Conservation (phyloP, 2,797 vertebrate genomes). For the Chanos chanos region DNA sequence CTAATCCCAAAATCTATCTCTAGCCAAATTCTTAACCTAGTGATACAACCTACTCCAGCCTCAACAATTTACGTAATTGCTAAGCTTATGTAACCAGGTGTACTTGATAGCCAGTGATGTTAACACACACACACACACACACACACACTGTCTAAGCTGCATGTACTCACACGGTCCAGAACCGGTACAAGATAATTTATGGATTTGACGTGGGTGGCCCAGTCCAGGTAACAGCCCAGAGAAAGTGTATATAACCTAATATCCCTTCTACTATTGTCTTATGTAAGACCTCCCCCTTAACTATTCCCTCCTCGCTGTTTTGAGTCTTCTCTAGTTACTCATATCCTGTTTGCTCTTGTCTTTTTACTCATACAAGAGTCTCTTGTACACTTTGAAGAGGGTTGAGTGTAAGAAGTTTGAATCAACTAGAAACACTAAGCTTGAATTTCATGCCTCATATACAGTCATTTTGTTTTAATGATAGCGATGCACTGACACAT, state of each 20-base stretch:
- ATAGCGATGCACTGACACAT: neutral
- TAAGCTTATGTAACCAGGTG: slow-evolving; percentile 13
- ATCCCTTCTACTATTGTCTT: slow-evolving; percentile 10
- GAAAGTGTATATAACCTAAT: slow-evolving; percentile 14
- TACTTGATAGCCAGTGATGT: neutral
- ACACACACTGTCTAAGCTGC: neutral
- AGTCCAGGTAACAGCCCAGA: slow-evolving; percentile 8
- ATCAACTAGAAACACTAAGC: slow-evolving; percentile 19
- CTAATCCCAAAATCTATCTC: slow-evolving; percentile 3
- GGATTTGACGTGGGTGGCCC: slow-evolving; percentile 2
- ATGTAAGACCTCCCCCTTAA: slow-evolving; percentile 13
- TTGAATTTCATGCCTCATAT: slow-evolving; percentile 16
- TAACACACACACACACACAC: neutral
- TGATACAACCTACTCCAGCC: neutral
- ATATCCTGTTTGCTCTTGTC: neutral
- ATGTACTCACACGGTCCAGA: neutral
- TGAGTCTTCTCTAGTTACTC: slow-evolving; percentile 13
- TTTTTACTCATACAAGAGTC: neutral
- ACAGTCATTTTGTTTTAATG: slow-evolving; percentile 3
- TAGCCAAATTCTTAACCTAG: slow-evolving; percentile 14
- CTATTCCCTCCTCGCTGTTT: slow-evolving; percentile 2
- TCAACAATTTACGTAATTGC: slow-evolving; percentile 20
- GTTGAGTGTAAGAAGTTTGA: slow-evolving; percentile 11
- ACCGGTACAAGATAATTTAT: slow-evolving; percentile 2
- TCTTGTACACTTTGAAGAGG: neutral